Evolutionary conservation across 2,113 vertebrate genomes (phyloP).

Genomic region (Melierax canorus): DNA sequence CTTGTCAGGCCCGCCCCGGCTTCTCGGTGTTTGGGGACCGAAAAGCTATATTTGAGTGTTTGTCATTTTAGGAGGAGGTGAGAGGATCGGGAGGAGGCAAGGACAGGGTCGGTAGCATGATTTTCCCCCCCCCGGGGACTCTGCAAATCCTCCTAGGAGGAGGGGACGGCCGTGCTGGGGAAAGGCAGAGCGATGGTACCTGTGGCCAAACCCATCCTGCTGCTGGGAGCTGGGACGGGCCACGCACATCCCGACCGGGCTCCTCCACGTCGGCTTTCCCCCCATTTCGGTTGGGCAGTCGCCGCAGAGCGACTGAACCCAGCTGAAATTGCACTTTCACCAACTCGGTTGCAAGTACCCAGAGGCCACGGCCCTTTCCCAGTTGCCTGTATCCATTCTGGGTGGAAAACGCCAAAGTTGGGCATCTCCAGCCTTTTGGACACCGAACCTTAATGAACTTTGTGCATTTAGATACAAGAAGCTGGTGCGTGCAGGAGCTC

Average conservation of each 20-base stretch:
- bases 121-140: not conserved
- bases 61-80: not conserved
- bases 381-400: not conserved
- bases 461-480: not conserved
- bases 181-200: not conserved
- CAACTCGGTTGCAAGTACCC: not conserved
- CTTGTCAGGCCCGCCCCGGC: not conserved
- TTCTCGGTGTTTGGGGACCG: fast-evolving
- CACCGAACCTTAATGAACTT: not conserved
- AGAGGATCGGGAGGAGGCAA: not conserved
- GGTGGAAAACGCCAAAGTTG: not conserved
- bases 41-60: fast-evolving
- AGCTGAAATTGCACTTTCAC: not conserved
- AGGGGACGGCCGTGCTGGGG: not conserved
- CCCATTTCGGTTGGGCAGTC: not conserved
- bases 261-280: not conserved
- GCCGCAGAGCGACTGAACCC: fast-evolving
- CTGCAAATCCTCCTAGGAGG: not conserved
- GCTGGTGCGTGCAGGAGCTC: not conserved
- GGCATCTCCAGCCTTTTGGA: not conserved
- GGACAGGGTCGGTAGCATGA: not conserved
- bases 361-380: not conserved
- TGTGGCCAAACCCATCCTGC: not conserved
- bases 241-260: fast-evolving
- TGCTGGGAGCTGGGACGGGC: not conserved